These are phyloP conservation scores for Chromobotia macracanthus DNA, from an alignment of 2,797 vertebrate species.

Conservation along the genomic window DNA sequence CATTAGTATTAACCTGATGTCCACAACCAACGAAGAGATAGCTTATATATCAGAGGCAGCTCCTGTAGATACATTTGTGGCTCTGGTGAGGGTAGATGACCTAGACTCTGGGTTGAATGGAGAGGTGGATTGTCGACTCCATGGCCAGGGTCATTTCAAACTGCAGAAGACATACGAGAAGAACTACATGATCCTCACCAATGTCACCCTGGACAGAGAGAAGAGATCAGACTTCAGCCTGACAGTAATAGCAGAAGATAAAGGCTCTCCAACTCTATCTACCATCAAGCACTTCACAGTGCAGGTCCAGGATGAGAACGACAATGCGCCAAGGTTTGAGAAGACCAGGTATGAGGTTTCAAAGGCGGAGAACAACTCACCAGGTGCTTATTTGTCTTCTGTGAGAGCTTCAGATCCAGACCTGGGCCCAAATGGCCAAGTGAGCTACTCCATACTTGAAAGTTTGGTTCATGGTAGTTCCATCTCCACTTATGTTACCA, in stretches of 20 bases:
- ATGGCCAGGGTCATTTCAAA: slow-evolving; percentile 92
- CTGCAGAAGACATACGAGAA: slow-evolving; percentile 94
- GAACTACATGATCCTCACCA: slow-evolving; percentile 95
- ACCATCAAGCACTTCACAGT: slow-evolving; percentile 94
- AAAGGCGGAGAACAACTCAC: slow-evolving; percentile 93
- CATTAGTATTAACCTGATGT: slow-evolving; percentile 92
- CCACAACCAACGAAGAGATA: slow-evolving; percentile 87
- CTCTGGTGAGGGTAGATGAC: slow-evolving; percentile 91
- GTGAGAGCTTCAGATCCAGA: slow-evolving; percentile 91
- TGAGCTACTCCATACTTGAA: slow-evolving; percentile 93
- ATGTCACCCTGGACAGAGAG: slow-evolving; percentile 90
- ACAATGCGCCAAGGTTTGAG: slow-evolving; percentile 93
- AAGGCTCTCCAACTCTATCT: slow-evolving; percentile 88
- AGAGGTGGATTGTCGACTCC: slow-evolving; percentile 89
- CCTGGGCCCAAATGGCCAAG: slow-evolving; percentile 89
- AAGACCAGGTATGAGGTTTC: slow-evolving; percentile 90
- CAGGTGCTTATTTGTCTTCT: slow-evolving; percentile 88
- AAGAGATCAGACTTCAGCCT: slow-evolving; percentile 93
- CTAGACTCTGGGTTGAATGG: slow-evolving; percentile 90
- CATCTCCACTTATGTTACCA: slow-evolving; percentile 92
- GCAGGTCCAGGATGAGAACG: slow-evolving; percentile 91
- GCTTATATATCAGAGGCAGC: slow-evolving; percentile 91
- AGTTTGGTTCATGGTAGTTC: slow-evolving; percentile 85
- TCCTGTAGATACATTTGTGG: slow-evolving; percentile 89
- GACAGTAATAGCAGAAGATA: slow-evolving; percentile 93